Percentiles rank a stretch among this genome's conserved stretches.
Evolutionary conservation across 2,797 vertebrate genomes (phyloP).

Genomic region (Fistularia commersonii): DNA sequence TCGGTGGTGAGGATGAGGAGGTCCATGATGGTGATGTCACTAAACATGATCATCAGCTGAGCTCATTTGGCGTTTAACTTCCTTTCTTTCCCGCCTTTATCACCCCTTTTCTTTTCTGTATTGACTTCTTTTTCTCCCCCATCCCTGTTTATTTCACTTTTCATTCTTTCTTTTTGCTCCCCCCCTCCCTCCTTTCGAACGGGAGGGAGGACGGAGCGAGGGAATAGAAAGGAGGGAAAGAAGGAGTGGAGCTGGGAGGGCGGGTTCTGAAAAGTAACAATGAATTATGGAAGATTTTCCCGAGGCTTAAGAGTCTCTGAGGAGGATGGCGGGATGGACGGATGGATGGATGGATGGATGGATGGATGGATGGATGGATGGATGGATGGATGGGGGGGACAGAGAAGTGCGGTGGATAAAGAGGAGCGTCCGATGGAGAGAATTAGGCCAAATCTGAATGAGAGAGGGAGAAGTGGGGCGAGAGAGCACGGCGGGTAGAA

Average conservation of each 20-base stretch:
- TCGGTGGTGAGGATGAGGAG: too few relatives aligned
- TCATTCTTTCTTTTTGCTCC: not conserved
- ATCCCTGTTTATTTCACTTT: too few relatives aligned
- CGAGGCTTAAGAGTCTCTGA: constrained; percentile 39
- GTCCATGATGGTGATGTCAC: too few relatives aligned
- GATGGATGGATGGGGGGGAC: constrained; percentile 5
- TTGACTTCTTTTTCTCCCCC: too few relatives aligned
- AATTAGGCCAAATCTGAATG: constrained; percentile 9
- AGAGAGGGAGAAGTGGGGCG: not conserved
- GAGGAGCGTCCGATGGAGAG: not conserved
- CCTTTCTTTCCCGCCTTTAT: too few relatives aligned
- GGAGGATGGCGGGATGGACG: too few relatives aligned
- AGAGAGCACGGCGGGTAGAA: not conserved
- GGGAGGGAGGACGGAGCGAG: too few relatives aligned
- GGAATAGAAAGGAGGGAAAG: constrained; percentile 1
- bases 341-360: too few relatives aligned
- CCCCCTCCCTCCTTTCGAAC: not conserved
- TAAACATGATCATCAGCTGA: too few relatives aligned
- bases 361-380: constrained; percentile 6
- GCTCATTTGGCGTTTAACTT: too few relatives aligned
- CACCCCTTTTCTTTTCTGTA: too few relatives aligned
- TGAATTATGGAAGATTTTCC: constrained; percentile 58
- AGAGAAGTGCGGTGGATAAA: not conserved
- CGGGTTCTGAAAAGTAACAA: constrained; percentile 34
- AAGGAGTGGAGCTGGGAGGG: constrained; percentile 4